These are phyloP conservation scores for Corella eumyota DNA, from an alignment of 23 tunicate genomes.

Conservation along the genomic window DNA sequence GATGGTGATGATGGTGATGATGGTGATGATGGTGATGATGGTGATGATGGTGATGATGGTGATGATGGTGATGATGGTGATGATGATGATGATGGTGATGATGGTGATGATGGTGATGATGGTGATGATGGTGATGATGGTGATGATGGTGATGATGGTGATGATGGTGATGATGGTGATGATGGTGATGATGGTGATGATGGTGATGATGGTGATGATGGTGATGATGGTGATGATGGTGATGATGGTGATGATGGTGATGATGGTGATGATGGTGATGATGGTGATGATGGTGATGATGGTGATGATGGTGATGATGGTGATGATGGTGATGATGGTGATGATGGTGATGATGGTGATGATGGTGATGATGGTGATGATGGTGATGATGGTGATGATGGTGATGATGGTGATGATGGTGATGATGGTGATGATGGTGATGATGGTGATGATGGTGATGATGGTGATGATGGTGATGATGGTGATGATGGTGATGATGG, in stretches of 20 bases:
- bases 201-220: neutral
- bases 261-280: neutral
- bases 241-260: neutral
- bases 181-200: slow-evolving; percentile 4
- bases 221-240: slow-evolving; percentile 4
- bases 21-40: neutral
- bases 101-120: slow-evolving; percentile 8
- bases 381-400: neutral
- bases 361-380: slow-evolving; percentile 5
- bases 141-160: slow-evolving; percentile 6
- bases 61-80: slow-evolving; percentile 5
- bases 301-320: slow-evolving; percentile 5
- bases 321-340: too few relatives aligned
- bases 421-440: neutral
- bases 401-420: neutral
- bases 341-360: neutral
- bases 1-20: slow-evolving; percentile 3
- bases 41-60: neutral
- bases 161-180: slow-evolving; percentile 3
- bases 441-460: slow-evolving; percentile 1
- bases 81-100: slow-evolving; percentile 2
- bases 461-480: neutral
- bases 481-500: neutral
- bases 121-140: slow-evolving; percentile 1
- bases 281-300: slow-evolving; percentile 2